Evolutionary conservation across 1,140 invertebrate species (phyloP), one percentile per base, ranked within the genome.

Genomic region (Micrasema longulum): DNA sequence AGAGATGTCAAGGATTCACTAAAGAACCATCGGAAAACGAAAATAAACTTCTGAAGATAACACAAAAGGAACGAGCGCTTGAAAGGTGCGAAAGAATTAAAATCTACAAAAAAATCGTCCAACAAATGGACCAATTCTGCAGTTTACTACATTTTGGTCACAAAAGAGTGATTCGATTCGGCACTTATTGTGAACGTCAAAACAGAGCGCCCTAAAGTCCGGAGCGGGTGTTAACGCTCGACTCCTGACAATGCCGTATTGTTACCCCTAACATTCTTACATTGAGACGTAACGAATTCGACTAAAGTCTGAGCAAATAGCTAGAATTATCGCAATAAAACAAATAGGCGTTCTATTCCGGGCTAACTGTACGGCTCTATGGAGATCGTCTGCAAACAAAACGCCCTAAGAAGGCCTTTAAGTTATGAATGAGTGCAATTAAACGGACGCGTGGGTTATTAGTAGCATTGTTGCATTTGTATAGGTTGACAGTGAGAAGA

Each of bases 121-220:
- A 7, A 66, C 67, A 69, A 74, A 74, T 57, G 72, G 72, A 31
- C 48, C 63, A 69, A 71, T 71, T 64, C 72, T 62, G 18, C n/a
- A 65, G 48, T 65, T 63, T 63, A 63, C 57, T 63, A 63, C 57
- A 63, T 50, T 65, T 50, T 38, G 9, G 10, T 14, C 22, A 71
- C 70, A 76, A 72, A 52, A 63, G 63, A 6, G n/a, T 50, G 70
- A 76, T 76, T 76, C 71, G 74, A 76, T 69, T 69, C 74, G 74
- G 74, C 70, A 72, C 74, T 76, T 70, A 72, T 76, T 76, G 70
- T 76, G 48, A 65, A 72, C 70, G 74, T 76, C 74, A 76, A 76
- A 76, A 76, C 74, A 76, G 74, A 60, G 55, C 70, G 65, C 69
- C 74, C 74, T 47, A 38, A 36, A 69, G 10, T 41, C 20, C 23